Evolutionary conservation across 92 coral and sea anemone species (phyloP).

Genomic region (Siderastrea siderea): DNA sequence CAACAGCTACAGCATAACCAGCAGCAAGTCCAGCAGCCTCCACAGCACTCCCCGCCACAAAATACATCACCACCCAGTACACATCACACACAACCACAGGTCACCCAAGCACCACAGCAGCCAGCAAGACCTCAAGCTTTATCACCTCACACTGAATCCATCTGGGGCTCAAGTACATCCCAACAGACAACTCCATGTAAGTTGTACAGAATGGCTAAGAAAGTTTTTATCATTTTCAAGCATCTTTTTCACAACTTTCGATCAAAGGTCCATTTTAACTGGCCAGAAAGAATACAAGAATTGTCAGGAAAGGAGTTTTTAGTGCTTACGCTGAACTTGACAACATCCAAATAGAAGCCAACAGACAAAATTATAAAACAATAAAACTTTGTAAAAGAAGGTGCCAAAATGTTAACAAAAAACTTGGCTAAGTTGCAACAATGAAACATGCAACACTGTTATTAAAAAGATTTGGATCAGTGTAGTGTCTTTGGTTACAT

Average conservation of each 20-base stretch:
- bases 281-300: too few relatives aligned
- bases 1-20: constrained; percentile 44
- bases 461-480: too few relatives aligned
- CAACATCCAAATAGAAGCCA: too few relatives aligned
- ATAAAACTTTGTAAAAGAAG: too few relatives aligned
- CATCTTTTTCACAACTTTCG: neutral
- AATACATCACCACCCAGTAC: constrained; percentile 36
- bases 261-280: too few relatives aligned
- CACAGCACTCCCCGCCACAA: constrained; percentile 48
- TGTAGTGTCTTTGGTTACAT: too few relatives aligned
- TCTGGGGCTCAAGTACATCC: constrained; percentile 86
- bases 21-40: constrained; percentile 39
- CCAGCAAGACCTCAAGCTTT: constrained; percentile 77
- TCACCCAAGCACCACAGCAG: constrained; percentile 57
- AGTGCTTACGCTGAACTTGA: too few relatives aligned
- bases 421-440: too few relatives aligned
- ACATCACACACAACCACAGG: constrained; percentile 46
- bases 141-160: constrained; percentile 79
- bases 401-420: too few relatives aligned
- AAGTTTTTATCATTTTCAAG: neutral
- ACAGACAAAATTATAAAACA: too few relatives aligned
- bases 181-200: constrained; percentile 73
- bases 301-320: too few relatives aligned
- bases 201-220: neutral
- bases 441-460: too few relatives aligned